phyloP scores from a whole-genome alignment of 2,888 invertebrate genomes.

The Isoperla grammatica region DNA sequence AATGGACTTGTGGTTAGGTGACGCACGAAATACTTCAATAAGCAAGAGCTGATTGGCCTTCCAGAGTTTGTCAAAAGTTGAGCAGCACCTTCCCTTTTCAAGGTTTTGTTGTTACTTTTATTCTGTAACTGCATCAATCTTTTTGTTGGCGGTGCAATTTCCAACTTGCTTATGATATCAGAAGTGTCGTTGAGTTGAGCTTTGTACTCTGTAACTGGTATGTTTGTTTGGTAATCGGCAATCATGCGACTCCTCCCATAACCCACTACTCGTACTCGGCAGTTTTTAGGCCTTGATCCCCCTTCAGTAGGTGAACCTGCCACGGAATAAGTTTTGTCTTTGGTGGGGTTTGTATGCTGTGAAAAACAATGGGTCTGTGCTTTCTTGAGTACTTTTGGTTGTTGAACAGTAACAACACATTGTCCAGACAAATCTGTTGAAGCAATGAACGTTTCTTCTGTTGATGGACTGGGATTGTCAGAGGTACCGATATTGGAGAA shows the following conservation, averaged over 20 bases:
- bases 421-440: neutral
- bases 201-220: conserved; percentile 28
- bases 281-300: neutral
- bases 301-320: neutral
- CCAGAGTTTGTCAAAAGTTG: conserved; percentile 7
- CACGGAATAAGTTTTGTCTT: neutral
- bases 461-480: too few relatives aligned
- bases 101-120: neutral
- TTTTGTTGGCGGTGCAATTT: conserved; percentile 25
- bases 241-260: conserved; percentile 25
- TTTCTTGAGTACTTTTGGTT: neutral
- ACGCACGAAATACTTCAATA: conserved; percentile 1
- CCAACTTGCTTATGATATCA: conserved; percentile 24
- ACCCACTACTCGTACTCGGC: neutral
- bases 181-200: conserved; percentile 26
- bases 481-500: too few relatives aligned
- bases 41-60: neutral
- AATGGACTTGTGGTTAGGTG: conserved; percentile 7
- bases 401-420: neutral
- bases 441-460: neutral
- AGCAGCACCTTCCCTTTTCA: conserved; percentile 16
- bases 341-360: neutral
- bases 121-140: conserved; percentile 19
- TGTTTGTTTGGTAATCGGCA: conserved; percentile 23
- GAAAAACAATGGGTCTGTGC: neutral